Percentiles rank a stretch among this genome's conserved stretches.
These are phyloP conservation scores for Gadus macrocephalus DNA, from an alignment of 2,113 vertebrate genomes.

Conservation along the genomic window DNA sequence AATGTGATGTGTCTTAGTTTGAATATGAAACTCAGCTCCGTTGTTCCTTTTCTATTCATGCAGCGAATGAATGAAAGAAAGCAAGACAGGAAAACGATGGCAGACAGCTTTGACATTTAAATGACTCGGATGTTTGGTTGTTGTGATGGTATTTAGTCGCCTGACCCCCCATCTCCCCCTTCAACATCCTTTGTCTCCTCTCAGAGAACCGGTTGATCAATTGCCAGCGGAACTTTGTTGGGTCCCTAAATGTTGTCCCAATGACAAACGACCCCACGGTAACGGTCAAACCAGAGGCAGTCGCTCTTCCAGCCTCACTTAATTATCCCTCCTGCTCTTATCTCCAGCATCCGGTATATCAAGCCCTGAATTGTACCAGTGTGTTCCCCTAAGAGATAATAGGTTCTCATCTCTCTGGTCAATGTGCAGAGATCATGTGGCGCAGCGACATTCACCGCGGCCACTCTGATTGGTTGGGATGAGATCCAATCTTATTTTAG, in stretches of 20 bases:
- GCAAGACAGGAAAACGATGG: too few species aligned
- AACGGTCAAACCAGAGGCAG: constrained; percentile 25
- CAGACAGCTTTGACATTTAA: too few species aligned
- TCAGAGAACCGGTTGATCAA: not conserved
- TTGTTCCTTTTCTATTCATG: too few species aligned
- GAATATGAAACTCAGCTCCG: too few species aligned
- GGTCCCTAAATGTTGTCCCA: constrained; percentile 18
- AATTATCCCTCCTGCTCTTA: constrained; percentile 49
- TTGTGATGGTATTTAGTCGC: too few species aligned
- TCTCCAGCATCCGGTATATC: constrained; percentile 53
- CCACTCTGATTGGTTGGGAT: constrained; percentile 35
- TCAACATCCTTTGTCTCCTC: too few species aligned
- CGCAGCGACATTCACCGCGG: constrained; percentile 4
- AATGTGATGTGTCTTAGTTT: too few species aligned
- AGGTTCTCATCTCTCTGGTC: constrained; percentile 38
- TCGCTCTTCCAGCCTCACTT: constrained; percentile 40
- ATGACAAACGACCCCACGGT: constrained; percentile 49
- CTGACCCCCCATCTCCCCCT: too few species aligned
- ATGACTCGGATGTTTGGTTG: too few species aligned
- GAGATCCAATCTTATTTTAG: constrained; percentile 18
- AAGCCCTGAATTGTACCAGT: constrained; percentile 54
- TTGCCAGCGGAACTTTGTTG: not conserved
- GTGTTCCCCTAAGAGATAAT: constrained; percentile 58
- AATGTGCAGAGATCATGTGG: constrained; percentile 12
- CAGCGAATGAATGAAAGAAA: too few species aligned